Conservation (phyloP, 2,797 vertebrate genomes). For the Rhyacichthys aspro region DNA sequence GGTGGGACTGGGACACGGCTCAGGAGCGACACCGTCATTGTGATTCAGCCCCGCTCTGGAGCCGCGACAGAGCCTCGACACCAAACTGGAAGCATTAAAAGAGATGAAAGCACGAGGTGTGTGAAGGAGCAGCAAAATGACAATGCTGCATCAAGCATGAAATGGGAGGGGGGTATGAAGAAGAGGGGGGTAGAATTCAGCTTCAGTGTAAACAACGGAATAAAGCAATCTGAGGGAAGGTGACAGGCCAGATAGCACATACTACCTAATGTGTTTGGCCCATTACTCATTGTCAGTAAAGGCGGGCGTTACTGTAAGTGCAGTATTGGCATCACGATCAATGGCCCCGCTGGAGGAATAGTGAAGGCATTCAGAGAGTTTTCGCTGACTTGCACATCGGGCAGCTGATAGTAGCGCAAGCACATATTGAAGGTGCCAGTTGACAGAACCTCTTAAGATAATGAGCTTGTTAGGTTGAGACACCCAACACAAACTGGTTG, state of each 20-base stretch:
- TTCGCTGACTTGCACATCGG: constrained; percentile 66
- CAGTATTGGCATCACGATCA: constrained; percentile 68
- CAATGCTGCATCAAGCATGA: constrained; percentile 41
- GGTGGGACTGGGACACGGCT: constrained; percentile 52
- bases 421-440: constrained; percentile 54
- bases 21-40: constrained; percentile 51
- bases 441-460: constrained; percentile 72
- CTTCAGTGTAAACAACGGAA: constrained; percentile 54
- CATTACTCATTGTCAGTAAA: constrained; percentile 62
- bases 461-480: constrained; percentile 71
- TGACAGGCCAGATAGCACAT: constrained; percentile 60
- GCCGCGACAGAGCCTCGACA: constrained; percentile 42
- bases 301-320: constrained; percentile 65
- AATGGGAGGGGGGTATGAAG: constrained; percentile 2
- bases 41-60: constrained; percentile 59
- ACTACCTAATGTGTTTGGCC: constrained; percentile 59
- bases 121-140: constrained; percentile 61
- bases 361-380: constrained; percentile 53
- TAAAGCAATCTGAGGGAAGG: constrained; percentile 49
- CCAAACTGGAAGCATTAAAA: constrained; percentile 62
- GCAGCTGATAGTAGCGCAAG: constrained; percentile 42
- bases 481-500: constrained; percentile 36
- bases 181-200: constrained; percentile 31
- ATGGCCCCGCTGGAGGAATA: constrained; percentile 57
- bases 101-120: constrained; percentile 59